These are phyloP conservation scores for Cyprinodon tularosa DNA, from an alignment of 2,113 vertebrate genomes.

Conservation along the genomic window DNA sequence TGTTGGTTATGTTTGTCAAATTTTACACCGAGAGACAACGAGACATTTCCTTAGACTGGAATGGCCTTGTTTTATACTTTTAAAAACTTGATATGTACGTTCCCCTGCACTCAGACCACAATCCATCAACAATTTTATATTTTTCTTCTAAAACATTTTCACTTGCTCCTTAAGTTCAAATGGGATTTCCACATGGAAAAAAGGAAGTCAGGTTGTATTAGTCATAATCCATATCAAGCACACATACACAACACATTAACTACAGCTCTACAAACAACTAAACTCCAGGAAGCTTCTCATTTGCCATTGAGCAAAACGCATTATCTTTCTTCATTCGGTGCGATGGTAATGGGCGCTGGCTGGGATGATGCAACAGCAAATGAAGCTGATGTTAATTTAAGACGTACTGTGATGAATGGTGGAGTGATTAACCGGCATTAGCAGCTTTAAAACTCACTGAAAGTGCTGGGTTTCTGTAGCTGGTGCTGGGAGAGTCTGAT, in stretches of 20 bases:
- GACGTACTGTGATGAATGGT: constrained; percentile 54
- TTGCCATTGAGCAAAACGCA: constrained; percentile 43
- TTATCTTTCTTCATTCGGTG: constrained; percentile 48
- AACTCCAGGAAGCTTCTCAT: constrained; percentile 43
- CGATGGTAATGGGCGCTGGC: constrained; percentile 33
- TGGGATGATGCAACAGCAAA: constrained; percentile 45
- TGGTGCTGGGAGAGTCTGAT: constrained; percentile 50
- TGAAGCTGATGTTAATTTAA: constrained; percentile 61
- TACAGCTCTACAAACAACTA: not conserved
- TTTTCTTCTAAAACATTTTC: not conserved
- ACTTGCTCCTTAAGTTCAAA: not conserved
- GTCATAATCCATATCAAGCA: constrained; percentile 37
- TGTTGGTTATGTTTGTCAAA: constrained; percentile 10
- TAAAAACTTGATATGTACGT: constrained; percentile 3
- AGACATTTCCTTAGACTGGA: constrained; percentile 19
- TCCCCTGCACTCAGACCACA: constrained; percentile 2
- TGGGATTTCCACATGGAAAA: constrained; percentile 18
- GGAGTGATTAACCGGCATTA: constrained; percentile 61
- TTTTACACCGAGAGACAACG: constrained; percentile 14
- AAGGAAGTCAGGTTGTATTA: constrained; percentile 38
- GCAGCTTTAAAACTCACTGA: constrained; percentile 42
- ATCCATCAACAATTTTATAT: constrained; percentile 8
- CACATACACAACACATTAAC: constrained; percentile 2
- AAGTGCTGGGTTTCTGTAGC: constrained; percentile 28
- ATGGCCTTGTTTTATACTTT: constrained; percentile 1